These are phyloP conservation scores for Pseudoips prasinana DNA, from an alignment of 2,888 invertebrate genomes.

Conservation along the genomic window DNA sequence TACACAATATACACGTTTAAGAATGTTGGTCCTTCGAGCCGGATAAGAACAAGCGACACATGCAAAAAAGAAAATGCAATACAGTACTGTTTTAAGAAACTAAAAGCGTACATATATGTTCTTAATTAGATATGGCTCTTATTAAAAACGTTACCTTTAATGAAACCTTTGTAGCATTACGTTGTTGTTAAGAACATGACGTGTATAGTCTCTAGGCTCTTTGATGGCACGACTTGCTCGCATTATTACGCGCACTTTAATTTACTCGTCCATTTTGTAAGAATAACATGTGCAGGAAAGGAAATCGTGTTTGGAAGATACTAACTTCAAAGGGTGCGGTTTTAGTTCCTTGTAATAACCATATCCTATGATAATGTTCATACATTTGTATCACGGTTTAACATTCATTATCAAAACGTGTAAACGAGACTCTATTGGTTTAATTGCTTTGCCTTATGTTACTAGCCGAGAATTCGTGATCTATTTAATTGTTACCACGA, in stretches of 20 bases:
- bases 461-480: conserved; percentile 3
- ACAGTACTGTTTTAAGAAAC: too few species aligned
- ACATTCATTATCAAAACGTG: too few species aligned
- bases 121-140: too few species aligned
- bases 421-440: too few species aligned
- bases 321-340: conserved; percentile 20
- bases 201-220: conserved; percentile 5
- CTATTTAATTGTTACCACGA: conserved; percentile 1
- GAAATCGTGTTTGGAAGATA: conserved; percentile 14
- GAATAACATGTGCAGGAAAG: conserved; percentile 17
- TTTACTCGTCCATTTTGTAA: conserved; percentile 16
- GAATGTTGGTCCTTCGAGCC: too few species aligned
- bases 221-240: conserved; percentile 19
- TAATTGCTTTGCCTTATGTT: background rate
- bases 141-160: too few species aligned
- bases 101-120: too few species aligned
- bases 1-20: too few species aligned
- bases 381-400: too few species aligned
- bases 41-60: too few species aligned
- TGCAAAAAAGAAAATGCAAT: too few species aligned
- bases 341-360: conserved; percentile 12
- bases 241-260: conserved; percentile 22
- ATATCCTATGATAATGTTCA: too few species aligned
- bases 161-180: conserved; percentile 10
- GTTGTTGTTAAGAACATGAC: conserved; percentile 17